Evolutionary conservation across 2,888 invertebrate species (phyloP).

Genomic region (Nasonia oneida): DNA sequence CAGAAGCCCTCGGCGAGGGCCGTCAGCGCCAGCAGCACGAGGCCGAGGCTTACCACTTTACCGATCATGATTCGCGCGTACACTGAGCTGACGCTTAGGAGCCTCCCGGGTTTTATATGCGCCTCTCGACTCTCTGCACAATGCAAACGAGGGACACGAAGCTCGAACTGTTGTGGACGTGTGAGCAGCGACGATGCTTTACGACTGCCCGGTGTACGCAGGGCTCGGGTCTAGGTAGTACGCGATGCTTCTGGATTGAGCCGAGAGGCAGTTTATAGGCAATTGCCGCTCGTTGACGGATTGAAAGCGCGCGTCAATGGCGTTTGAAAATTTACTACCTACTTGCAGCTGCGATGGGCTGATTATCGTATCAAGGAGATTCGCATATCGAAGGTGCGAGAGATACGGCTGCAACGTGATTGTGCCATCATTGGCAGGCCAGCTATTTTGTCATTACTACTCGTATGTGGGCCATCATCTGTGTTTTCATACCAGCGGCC

Average conservation of each 20-base stretch:
- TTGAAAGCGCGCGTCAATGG: constrained; percentile 10
- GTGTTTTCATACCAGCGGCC: not conserved
- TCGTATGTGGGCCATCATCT: not conserved
- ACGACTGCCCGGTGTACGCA: not conserved
- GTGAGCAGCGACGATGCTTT: not conserved
- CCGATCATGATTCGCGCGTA: constrained; percentile 36
- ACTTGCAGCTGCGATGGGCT: not conserved
- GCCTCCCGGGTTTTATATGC: not conserved
- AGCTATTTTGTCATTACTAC: constrained; percentile 38
- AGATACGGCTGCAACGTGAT: not conserved
- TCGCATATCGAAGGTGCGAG: constrained; percentile 26
- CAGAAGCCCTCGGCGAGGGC: constrained; percentile 52
- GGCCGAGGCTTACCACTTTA: not conserved
- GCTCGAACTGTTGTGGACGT: not conserved
- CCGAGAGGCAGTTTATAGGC: constrained; percentile 34
- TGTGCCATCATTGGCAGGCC: not conserved
- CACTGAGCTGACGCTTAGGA: not conserved
- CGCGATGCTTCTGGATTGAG: not conserved
- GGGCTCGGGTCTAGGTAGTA: not conserved
- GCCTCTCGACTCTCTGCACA: not conserved
- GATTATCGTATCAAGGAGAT: constrained; percentile 42
- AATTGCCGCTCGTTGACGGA: constrained; percentile 46
- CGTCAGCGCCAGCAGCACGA: constrained; percentile 30
- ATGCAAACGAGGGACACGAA: not conserved
- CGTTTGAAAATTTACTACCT: constrained; percentile 10